Evolutionary conservation across 2,888 invertebrate genomes (phyloP).

Genomic region (Griposia aprilina): DNA sequence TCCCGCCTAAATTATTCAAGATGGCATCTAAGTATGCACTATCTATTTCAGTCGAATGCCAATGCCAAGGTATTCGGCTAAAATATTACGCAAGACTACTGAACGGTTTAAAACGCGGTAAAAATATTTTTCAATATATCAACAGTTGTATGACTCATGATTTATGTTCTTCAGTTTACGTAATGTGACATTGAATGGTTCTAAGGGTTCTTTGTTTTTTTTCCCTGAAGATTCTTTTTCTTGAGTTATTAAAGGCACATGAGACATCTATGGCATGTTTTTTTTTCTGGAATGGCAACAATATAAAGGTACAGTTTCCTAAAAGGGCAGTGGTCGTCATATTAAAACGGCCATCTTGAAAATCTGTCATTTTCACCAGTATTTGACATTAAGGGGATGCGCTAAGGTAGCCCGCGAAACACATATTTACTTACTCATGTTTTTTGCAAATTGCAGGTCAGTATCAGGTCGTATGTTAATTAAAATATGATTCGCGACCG

Average conservation of each 20-base stretch:
- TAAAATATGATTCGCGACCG: no score
- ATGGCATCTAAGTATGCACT: constrained; percentile 68
- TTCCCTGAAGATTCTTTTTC: not conserved
- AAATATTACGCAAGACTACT: constrained; percentile 58
- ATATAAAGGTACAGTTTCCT: not conserved
- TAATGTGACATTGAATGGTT: constrained; percentile 40
- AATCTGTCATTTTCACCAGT: no score
- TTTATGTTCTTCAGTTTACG: constrained; percentile 58
- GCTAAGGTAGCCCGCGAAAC: no score
- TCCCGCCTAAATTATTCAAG: constrained; percentile 47
- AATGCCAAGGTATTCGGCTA: constrained; percentile 83
- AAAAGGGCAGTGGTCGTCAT: not conserved
- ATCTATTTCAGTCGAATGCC: constrained; percentile 81
- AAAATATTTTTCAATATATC: constrained; percentile 59
- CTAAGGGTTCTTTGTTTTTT: not conserved
- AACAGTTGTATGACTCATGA: constrained; percentile 70
- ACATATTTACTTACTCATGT: no score
- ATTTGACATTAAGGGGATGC: not conserved
- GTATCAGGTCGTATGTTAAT: no score
- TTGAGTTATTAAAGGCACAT: not conserved
- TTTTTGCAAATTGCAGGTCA: no score
- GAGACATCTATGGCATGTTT: not conserved
- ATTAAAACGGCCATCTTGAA: not conserved
- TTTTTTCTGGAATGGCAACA: not conserved
- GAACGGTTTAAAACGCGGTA: constrained; percentile 55